A percentile compares a stretch with the other conserved stretches of the same genome.
phyloP scores from a whole-genome alignment of 2,888 invertebrate species.

The Tinea pellionella region DNA sequence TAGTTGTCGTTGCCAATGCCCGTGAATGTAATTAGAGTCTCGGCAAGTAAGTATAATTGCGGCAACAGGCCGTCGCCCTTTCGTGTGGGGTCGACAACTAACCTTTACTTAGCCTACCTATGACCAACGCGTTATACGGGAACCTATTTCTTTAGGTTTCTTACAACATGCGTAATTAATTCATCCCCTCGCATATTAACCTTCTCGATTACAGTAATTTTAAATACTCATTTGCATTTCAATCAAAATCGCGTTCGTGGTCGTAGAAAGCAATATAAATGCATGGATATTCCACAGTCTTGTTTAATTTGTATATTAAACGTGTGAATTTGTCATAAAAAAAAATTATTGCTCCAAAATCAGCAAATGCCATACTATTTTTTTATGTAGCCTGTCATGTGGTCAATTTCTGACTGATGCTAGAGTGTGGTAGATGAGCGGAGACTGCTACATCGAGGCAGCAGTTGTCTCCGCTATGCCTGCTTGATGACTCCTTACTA shows the following conservation, averaged over 20 bases:
- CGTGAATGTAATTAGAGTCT: constrained; percentile 13
- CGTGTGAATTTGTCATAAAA: background rate
- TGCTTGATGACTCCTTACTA: too few species aligned
- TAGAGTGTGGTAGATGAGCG: too few species aligned
- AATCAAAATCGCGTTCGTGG: background rate
- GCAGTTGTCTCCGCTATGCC: too few species aligned
- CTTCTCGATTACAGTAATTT: constrained; percentile 6
- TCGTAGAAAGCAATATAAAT: background rate
- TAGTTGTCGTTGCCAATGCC: constrained; percentile 17
- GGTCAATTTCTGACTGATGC: too few species aligned
- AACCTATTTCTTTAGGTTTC: constrained; percentile 17
- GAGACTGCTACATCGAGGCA: too few species aligned
- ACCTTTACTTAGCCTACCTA: constrained; percentile 36
- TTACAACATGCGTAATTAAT: background rate
- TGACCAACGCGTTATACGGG: background rate
- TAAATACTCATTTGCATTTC: background rate
- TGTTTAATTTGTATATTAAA: background rate
- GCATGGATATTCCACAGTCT: background rate
- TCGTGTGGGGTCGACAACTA: constrained; percentile 41
- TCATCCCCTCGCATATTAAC: background rate
- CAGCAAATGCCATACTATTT: too few species aligned
- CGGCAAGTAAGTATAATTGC: constrained; percentile 16
- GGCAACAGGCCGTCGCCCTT: constrained; percentile 45
- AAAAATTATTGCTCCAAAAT: too few species aligned
- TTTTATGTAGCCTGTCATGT: too few species aligned